A percentile compares a stretch with the other conserved stretches of the same genome.
phyloP scores from a whole-genome alignment of 2,797 vertebrate genomes.

The Phaenicophaeus curvirostris region DNA sequence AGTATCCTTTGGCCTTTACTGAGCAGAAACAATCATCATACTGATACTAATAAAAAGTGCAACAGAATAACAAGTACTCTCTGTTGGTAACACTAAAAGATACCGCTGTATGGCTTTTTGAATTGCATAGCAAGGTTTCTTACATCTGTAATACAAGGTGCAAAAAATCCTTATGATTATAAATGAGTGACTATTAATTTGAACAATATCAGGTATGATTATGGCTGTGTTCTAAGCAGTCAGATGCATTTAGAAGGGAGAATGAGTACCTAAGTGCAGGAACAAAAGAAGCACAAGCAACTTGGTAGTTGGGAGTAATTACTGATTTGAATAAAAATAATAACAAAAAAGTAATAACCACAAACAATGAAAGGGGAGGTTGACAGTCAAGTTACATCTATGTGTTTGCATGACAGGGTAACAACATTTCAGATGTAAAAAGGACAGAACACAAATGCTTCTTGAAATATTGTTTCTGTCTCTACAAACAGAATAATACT shows the following conservation, averaged over 20 bases:
- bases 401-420: background rate
- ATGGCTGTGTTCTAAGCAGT: slow-evolving; percentile 1
- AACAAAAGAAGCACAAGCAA: slow-evolving; percentile 19
- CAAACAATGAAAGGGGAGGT: slow-evolving; percentile 21
- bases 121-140: slow-evolving; percentile 13
- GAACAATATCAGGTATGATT: slow-evolving; percentile 33
- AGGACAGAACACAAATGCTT: background rate
- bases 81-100: background rate
- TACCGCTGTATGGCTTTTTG: background rate
- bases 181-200: slow-evolving; percentile 50
- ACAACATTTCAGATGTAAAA: background rate
- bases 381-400: slow-evolving; percentile 2
- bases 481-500: slow-evolving; percentile 1
- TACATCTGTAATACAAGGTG: background rate
- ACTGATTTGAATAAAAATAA: slow-evolving; percentile 24
- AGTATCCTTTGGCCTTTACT: background rate
- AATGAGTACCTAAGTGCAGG: slow-evolving; percentile 9
- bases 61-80: background rate
- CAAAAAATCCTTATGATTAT: background rate
- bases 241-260: background rate
- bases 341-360: background rate
- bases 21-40: slow-evolving; percentile 4
- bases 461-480: slow-evolving; percentile 4
- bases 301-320: slow-evolving; percentile 2
- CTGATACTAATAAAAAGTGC: slow-evolving; percentile 4